These are phyloP conservation scores for Bombus waltoni DNA, from an alignment of 1,140 invertebrate species.

Conservation along the genomic window DNA sequence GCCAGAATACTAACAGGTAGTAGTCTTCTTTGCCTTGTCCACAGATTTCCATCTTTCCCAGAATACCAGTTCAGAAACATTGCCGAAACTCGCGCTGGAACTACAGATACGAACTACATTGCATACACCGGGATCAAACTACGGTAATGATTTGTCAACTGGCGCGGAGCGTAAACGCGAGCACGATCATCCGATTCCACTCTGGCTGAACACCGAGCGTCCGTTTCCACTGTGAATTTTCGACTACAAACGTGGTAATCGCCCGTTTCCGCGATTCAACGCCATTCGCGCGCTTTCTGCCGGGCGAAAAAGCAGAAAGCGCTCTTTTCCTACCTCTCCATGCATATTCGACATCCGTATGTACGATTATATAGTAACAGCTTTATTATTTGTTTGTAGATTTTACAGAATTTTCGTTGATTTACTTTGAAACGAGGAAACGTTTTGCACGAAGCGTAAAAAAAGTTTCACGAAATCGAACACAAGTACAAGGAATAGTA, in stretches of 20 bases:
- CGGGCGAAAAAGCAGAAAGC: background rate
- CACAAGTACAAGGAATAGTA: background rate
- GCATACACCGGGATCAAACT: background rate
- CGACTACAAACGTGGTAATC: constrained; percentile 22
- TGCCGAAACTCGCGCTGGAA: background rate
- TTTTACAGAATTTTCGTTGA: background rate
- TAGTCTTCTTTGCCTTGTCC: background rate
- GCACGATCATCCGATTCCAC: constrained; percentile 14
- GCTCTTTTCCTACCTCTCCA: too few species aligned
- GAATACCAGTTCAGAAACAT: too few species aligned
- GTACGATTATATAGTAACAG: background rate
- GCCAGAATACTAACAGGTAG: background rate
- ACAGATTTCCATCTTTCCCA: too few species aligned
- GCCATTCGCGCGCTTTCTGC: background rate
- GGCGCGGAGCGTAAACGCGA: constrained; percentile 5
- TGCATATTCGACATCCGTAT: too few species aligned
- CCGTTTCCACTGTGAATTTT: constrained; percentile 23
- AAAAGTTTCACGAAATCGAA: background rate
- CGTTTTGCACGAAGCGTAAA: background rate
- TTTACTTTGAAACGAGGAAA: background rate
- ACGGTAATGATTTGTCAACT: constrained; percentile 46
- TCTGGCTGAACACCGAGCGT: background rate
- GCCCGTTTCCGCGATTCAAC: background rate
- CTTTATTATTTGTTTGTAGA: background rate
- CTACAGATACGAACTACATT: background rate